Evolutionary conservation across 2,113 vertebrate genomes (phyloP).

Genomic region (Antennarius striatus): DNA sequence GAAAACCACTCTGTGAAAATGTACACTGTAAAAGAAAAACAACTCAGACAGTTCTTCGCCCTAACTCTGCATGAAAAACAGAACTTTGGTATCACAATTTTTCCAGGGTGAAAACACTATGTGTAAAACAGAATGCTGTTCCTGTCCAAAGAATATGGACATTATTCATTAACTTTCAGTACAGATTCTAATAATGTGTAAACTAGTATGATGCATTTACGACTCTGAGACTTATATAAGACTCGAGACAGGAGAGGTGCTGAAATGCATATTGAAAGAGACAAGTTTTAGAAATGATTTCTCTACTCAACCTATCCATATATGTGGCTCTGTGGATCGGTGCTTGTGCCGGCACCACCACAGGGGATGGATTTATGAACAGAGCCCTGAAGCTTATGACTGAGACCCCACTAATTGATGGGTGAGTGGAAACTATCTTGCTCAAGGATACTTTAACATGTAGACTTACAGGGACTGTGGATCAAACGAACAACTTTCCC

Average conservation of each 20-base stretch:
- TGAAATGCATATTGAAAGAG: background rate
- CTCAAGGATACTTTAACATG: too few relatives aligned
- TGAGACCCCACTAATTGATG: conserved; percentile 82
- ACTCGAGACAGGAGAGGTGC: conserved; percentile 20
- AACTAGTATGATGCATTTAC: conserved; percentile 13
- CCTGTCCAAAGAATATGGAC: background rate
- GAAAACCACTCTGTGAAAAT: too few relatives aligned
- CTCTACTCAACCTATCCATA: conserved; percentile 3
- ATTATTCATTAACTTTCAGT: conserved; percentile 34
- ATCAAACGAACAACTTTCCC: too few relatives aligned
- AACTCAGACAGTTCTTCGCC: too few relatives aligned
- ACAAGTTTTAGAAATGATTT: conserved; percentile 33
- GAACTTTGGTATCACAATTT: too few relatives aligned
- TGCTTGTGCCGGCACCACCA: conserved; percentile 38
- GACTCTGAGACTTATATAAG: conserved; percentile 3
- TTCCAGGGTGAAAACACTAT: too few relatives aligned
- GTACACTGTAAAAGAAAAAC: too few relatives aligned
- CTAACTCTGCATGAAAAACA: too few relatives aligned
- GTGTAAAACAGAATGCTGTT: too few relatives aligned
- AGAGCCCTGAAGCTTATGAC: conserved; percentile 81
- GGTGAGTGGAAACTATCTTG: conserved; percentile 73
- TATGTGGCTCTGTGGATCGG: conserved; percentile 42
- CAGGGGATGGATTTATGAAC: conserved; percentile 49
- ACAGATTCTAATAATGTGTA: too few relatives aligned
- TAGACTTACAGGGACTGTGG: too few relatives aligned